phyloP scores from a whole-genome alignment of 2,888 invertebrate genomes.

The Synergus laeviventris region DNA sequence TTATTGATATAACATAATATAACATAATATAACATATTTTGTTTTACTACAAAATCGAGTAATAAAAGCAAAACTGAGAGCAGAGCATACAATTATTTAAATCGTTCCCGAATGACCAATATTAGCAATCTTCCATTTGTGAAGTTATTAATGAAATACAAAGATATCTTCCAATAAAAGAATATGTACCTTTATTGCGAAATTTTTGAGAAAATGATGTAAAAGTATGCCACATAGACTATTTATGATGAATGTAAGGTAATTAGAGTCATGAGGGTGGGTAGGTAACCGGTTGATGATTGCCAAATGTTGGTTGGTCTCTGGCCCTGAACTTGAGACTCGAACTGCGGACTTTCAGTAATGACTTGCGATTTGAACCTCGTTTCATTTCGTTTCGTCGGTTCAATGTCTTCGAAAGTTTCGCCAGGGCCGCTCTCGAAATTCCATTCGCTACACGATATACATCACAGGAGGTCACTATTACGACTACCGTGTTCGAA shows the following conservation, averaged over 20 bases:
- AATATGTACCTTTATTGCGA: too few relatives aligned
- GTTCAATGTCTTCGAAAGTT: constrained; percentile 72
- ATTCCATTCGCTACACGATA: constrained; percentile 53
- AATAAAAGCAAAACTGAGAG: too few relatives aligned
- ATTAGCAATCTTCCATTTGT: too few relatives aligned
- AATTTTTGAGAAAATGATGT: too few relatives aligned
- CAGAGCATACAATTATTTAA: too few relatives aligned
- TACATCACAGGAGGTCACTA: background rate
- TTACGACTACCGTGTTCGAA: background rate
- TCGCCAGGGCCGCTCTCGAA: constrained; percentile 64
- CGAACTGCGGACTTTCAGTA: constrained; percentile 40
- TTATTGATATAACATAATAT: too few relatives aligned
- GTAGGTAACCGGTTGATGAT: background rate
- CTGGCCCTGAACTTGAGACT: constrained; percentile 68
- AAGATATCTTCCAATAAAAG: too few relatives aligned
- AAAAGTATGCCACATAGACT: too few relatives aligned
- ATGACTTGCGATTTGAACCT: constrained; percentile 27
- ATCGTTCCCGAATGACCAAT: too few relatives aligned
- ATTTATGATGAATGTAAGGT: background rate
- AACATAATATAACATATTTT: too few relatives aligned
- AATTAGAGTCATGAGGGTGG: background rate
- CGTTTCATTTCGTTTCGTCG: constrained; percentile 48
- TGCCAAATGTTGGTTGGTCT: constrained; percentile 7
- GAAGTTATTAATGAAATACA: too few relatives aligned
- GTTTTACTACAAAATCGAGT: too few relatives aligned